Evolutionary conservation across 2,888 invertebrate species (phyloP).

Genomic region (Phaonia tiefii): DNA sequence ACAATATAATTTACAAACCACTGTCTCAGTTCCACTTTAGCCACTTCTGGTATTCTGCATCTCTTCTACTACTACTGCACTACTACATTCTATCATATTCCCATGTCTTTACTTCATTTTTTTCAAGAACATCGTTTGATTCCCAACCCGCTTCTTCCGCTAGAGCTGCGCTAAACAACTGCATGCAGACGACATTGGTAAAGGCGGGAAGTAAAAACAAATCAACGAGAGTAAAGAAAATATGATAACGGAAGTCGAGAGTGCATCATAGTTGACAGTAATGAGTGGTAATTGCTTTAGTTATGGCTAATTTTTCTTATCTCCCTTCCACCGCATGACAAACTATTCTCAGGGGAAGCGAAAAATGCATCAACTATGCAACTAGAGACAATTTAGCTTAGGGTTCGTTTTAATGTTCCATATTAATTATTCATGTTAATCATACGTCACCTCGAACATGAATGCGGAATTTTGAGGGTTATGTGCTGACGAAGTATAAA

Average conservation of each 20-base stretch:
- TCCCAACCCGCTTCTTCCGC: neutral
- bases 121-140: neutral
- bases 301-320: conserved; percentile 42
- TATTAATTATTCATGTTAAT: neutral
- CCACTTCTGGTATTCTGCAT: conserved; percentile 9
- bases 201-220: neutral
- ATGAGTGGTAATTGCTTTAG: conserved; percentile 50
- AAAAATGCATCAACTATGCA: neutral
- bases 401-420: neutral
- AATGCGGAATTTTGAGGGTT: too few species aligned
- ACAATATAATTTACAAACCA: too few species aligned
- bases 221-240: conserved; percentile 6
- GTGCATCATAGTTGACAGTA: conserved; percentile 39
- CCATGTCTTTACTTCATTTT: neutral
- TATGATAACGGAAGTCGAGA: conserved; percentile 41
- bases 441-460: neutral
- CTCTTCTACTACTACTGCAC: neutral
- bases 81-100: neutral
- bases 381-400: neutral
- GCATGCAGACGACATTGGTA: neutral
- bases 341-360: neutral
- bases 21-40: too few species aligned
- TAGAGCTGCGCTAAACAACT: neutral
- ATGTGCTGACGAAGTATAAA: too few species aligned
- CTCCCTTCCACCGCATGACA: conserved; percentile 4